phyloP scores from a whole-genome alignment of 2,797 vertebrate genomes.

The Ctenochaetus hawaiiensis region DNA sequence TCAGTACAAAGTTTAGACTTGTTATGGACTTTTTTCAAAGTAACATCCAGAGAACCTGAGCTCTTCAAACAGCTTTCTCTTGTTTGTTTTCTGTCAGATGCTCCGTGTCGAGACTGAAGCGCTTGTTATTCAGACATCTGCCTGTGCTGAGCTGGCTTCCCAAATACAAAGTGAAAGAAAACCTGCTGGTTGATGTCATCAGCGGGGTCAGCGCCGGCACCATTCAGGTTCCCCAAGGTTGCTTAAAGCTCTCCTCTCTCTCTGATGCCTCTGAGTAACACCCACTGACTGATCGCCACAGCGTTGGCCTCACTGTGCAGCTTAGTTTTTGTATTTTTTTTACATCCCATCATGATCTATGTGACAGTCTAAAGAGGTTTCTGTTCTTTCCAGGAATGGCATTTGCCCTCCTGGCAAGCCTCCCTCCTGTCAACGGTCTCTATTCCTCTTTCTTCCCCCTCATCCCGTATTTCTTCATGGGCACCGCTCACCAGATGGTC shows the following conservation, averaged over 20 bases:
- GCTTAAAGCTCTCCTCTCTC: conserved; percentile 38
- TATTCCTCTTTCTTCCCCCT: conserved; percentile 96
- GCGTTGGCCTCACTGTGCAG: not conserved
- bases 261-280: conserved; percentile 16
- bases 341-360: conserved; percentile 39
- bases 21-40: conserved; percentile 24
- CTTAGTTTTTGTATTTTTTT: conserved; percentile 17
- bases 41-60: conserved; percentile 5
- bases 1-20: conserved; percentile 30
- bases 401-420: conserved; percentile 92
- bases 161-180: conserved; percentile 91
- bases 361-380: conserved; percentile 31
- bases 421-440: conserved; percentile 93
- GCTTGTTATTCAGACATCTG: conserved; percentile 85
- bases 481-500: conserved; percentile 94
- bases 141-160: conserved; percentile 91
- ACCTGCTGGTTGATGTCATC: conserved; percentile 88
- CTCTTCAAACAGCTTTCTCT: conserved; percentile 29
- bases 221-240: conserved; percentile 95
- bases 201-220: conserved; percentile 92
- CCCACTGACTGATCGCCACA: conserved; percentile 14
- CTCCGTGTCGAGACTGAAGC: conserved; percentile 85
- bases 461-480: conserved; percentile 92
- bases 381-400: conserved; percentile 88
- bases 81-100: conserved; percentile 82